phyloP scores from a whole-genome alignment of 2,797 vertebrate species.

The Ataeniobius toweri region DNA sequence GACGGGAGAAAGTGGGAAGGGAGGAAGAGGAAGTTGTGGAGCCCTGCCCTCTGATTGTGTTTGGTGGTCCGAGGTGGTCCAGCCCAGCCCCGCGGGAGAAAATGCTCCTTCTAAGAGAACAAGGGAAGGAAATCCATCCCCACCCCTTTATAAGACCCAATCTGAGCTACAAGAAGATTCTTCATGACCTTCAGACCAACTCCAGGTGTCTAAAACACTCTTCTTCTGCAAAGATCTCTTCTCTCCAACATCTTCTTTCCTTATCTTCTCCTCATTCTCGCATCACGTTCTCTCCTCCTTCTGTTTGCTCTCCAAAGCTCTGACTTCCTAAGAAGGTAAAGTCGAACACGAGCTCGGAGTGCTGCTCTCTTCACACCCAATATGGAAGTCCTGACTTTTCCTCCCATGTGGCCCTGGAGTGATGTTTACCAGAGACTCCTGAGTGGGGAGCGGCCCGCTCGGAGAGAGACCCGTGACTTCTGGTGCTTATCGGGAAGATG shows the following conservation, averaged over 20 bases:
- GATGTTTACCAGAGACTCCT: conserved; percentile 59
- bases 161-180: conserved; percentile 31
- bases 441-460: conserved; percentile 19
- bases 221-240: conserved; percentile 10
- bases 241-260: conserved; percentile 16
- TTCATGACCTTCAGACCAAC: conserved; percentile 26
- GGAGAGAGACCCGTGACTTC: conserved; percentile 20
- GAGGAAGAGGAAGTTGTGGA: conserved; percentile 67
- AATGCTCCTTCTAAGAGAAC: conserved; percentile 62
- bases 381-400: conserved; percentile 76
- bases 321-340: conserved; percentile 85
- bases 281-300: conserved; percentile 31
- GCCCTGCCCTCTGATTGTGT: conserved; percentile 75
- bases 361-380: conserved; percentile 76
- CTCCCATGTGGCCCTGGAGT: conserved; percentile 50
- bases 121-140: conserved; percentile 64
- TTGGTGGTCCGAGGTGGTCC: conserved; percentile 46
- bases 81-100: conserved; percentile 76
- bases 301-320: conserved; percentile 77
- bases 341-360: conserved; percentile 43
- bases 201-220: conserved; percentile 23
- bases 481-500: conserved; percentile 42
- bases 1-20: conserved; percentile 24
- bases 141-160: conserved; percentile 49
- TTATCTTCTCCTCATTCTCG: conserved; percentile 11